Conservation (phyloP, 1,140 invertebrate species). For the Psix sp. region DNA sequence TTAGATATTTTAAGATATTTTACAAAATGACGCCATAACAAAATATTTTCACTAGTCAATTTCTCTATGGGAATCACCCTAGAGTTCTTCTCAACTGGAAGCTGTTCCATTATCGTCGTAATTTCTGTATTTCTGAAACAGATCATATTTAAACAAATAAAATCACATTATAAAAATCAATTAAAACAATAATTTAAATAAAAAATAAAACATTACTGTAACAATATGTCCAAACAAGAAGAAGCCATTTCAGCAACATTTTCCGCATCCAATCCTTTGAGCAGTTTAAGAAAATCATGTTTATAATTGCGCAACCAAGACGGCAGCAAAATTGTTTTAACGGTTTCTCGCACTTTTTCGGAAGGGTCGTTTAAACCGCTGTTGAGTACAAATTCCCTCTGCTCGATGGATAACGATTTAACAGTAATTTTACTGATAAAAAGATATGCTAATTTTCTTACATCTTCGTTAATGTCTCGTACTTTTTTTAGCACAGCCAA, state of each 20-base stretch:
- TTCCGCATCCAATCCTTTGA: conserved; percentile 80
- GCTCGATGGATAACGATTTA: conserved; percentile 82
- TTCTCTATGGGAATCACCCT: conserved; percentile 78
- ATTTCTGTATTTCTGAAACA: conserved; percentile 33
- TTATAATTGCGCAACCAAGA: conserved; percentile 82
- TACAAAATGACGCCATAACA: conserved; percentile 81
- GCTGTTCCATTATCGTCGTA: conserved; percentile 60
- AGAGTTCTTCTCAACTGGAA: conserved; percentile 61
- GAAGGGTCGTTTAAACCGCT: conserved; percentile 77
- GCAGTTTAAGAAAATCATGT: conserved; percentile 80
- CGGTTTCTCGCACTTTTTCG: conserved; percentile 62
- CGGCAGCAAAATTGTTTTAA: conserved; percentile 78
- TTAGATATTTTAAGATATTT: conserved; percentile 72
- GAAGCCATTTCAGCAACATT: conserved; percentile 63
- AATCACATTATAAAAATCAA: no score
- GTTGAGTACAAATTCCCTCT: conserved; percentile 81
- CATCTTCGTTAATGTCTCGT: conserved; percentile 85
- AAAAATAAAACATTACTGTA: conserved; percentile 56
- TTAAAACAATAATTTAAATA: background rate
- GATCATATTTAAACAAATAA: no score
- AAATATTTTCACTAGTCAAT: conserved; percentile 78
- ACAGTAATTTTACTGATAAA: conserved; percentile 84
- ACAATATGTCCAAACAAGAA: conserved; percentile 62
- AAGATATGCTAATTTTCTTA: conserved; percentile 84
- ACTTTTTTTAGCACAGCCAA: conserved; percentile 82